Conservation (phyloP, 2,888 invertebrate genomes). For the Cephus runcator region DNA sequence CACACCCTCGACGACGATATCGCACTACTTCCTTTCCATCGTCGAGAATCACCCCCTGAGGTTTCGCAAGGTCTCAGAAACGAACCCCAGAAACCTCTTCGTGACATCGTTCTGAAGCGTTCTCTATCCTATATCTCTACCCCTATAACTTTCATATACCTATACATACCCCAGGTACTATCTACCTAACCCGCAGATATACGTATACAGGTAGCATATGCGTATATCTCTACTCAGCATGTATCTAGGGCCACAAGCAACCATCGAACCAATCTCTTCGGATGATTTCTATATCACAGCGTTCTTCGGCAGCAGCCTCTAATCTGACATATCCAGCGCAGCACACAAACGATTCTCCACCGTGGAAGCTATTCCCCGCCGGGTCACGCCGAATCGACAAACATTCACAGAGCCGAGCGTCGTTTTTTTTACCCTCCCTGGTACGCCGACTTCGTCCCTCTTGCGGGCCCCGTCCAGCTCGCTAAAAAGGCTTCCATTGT, state of each 20-base stretch:
- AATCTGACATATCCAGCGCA: background rate
- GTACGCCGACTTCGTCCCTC: background rate
- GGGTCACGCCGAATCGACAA: slow-evolving; percentile 3
- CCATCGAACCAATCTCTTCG: background rate
- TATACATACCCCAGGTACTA: background rate
- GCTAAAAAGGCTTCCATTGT: slow-evolving; percentile 53
- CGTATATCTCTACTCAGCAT: background rate
- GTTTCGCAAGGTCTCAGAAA: background rate
- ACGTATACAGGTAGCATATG: background rate
- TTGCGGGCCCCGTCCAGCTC: background rate
- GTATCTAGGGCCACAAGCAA: background rate
- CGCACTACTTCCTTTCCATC: background rate
- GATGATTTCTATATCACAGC: background rate
- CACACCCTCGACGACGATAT: background rate
- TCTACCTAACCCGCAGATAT: background rate
- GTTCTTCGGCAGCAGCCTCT: background rate
- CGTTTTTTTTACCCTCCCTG: background rate
- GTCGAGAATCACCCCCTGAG: background rate
- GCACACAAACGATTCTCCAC: background rate
- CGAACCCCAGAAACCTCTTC: background rate
- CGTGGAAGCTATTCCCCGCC: background rate
- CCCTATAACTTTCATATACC: background rate
- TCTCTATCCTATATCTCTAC: background rate
- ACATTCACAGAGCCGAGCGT: background rate
- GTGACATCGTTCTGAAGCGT: background rate